Base-by-base conservation (phyloP, 2,113 vertebrate species). In the Podarcis muralis region DNA sequence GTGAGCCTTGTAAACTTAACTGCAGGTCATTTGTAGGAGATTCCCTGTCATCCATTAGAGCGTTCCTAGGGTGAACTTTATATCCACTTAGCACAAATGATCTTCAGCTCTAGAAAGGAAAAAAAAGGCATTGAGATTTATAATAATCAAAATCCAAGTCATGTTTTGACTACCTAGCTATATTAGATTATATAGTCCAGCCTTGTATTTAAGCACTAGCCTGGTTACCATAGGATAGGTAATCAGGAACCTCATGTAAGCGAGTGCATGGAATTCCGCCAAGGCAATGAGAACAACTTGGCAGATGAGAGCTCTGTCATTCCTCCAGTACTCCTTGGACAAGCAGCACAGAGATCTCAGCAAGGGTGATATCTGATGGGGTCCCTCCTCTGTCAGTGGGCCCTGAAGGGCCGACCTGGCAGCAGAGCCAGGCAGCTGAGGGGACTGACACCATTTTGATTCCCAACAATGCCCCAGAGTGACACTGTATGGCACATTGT, bases 11-110 rank as follows among this genome's bases (percentile, higher is more conserved):
- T 86, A 95, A 90, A 83, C 93, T 95, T 94, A 95, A 93, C 81
- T 95, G 95, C 78, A 94, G 90, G 89, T 91, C 86, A 91, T 86
- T 90, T 92, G 95, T 86, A 94, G 94, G 87, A 88, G 94, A 93
- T 88, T 93, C 88, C 75, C 95, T 94, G 95, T 96, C 96, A 95
- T 98, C 97, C 97, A 98, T 98, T 94, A 97, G 97, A 95, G 89
- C 96, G 93, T 91, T 93, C 92, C 92, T 95, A 92, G 90, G 35
- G 13, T 87, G 65, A 88, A 92, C 93, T 94, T 78, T 89, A 72
- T 94, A 90, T 95, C 93, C 85, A 86, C 79, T 92, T 90, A 83
- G 83, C 85, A 88, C 86, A 95, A 94, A 93, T 93, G 89, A 89
- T 87, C 94, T 92, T 95, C 93, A 96, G 86, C 92, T 94, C 97